Evolutionary conservation across 2,113 vertebrate species (phyloP), one percentile per base, ranked within the genome.

Genomic region (Panthera uncia): DNA sequence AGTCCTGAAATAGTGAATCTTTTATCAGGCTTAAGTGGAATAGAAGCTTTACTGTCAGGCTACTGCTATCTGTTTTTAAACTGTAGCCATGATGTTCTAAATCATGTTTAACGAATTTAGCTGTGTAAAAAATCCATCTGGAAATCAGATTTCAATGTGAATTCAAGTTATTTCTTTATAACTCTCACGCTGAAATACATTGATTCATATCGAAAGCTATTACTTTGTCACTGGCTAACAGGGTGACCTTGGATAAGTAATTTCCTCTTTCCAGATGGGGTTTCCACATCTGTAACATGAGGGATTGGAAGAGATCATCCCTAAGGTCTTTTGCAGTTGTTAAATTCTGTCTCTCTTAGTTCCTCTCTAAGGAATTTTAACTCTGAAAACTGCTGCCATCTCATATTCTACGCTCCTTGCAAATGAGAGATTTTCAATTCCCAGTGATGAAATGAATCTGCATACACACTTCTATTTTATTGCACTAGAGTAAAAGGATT

Each of bases 391-490:
- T 95, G 86, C 93, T 91, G 68, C 93, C 78, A 92, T 95, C 97
- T 95, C 79, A 96, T 71, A 94, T 61, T 86, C 83, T 97, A 61
- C 83, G 97, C 92, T 98, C 96, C 97, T 90, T 96, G 97, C 29
- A 93, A 97, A 91, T 27, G 74, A 92, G 76, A 95, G 85, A 88
- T 98, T 98, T 98, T 96, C 89, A 3, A 91, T 98, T 98, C 97
- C 95, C 92, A 97, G 85, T 91, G 96, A 98, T 93, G 66, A 98
- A 98, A 95, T 83, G 96, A 98, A 98, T 93, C 91, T 0, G 61
- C 79, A 98, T 95, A 98, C 94, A 97, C 89, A 97, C 89, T 97
- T 98, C 6, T 88, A 96, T 97, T 98, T 98, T 98, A 98, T 98
- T 98, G 92, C 14, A 48, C 94, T 66, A 94, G 92, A 81, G 71